phyloP scores from a whole-genome alignment of 2,113 vertebrate species.

The Myocastor coypus region DNA sequence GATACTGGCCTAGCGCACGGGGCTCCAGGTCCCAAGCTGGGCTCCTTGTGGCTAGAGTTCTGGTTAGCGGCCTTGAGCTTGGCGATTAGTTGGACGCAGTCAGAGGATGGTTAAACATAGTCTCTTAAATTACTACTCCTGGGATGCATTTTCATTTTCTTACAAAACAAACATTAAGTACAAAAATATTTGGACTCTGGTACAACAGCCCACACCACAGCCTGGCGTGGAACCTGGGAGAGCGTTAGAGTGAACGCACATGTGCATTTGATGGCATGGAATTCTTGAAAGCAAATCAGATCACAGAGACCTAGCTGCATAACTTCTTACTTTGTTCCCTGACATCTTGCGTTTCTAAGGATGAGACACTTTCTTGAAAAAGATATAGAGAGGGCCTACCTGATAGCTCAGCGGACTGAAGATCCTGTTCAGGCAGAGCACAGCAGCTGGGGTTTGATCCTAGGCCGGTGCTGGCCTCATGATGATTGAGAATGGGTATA shows the following conservation, averaged over 20 bases:
- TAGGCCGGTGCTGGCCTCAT: too few species aligned
- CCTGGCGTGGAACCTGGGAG: background rate
- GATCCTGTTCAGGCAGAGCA: too few species aligned
- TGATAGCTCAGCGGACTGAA: too few species aligned
- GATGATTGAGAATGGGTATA: too few species aligned
- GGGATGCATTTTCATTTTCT: background rate
- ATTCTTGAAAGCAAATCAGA: background rate
- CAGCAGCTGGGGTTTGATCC: too few species aligned
- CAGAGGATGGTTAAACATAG: background rate
- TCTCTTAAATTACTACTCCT: background rate
- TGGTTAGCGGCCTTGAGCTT: too few species aligned
- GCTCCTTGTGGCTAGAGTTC: fast-evolving
- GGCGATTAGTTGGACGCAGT: background rate
- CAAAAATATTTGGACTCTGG: background rate
- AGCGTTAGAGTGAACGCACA: fast-evolving
- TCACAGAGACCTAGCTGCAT: background rate
- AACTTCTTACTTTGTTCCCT: background rate
- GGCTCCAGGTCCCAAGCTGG: fast-evolving
- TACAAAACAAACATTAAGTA: background rate
- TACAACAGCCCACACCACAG: background rate
- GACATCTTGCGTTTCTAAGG: background rate
- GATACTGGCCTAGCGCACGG: fast-evolving
- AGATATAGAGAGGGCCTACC: too few species aligned
- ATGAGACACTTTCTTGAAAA: background rate
- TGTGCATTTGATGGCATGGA: too few species aligned